Conservation (phyloP, 2,797 vertebrate genomes). For the Acanthornis magna region DNA sequence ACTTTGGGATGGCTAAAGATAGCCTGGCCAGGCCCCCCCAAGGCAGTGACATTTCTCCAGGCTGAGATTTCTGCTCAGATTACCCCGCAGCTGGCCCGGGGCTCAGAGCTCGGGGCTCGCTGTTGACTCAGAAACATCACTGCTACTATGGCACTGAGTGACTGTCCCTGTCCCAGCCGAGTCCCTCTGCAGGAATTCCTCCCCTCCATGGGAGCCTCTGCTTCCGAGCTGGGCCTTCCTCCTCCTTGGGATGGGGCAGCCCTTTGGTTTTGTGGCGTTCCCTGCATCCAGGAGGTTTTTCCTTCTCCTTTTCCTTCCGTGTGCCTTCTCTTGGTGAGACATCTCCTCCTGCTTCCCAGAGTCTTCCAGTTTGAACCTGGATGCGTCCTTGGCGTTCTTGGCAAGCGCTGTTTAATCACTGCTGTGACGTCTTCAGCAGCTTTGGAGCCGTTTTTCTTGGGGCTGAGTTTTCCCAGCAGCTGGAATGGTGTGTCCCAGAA, state of each 20-base stretch:
- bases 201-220: neutral
- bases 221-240: neutral
- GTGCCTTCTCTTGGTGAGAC: neutral
- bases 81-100: conserved; percentile 33
- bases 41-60: neutral
- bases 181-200: neutral
- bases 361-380: neutral
- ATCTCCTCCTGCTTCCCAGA: neutral
- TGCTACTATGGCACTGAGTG: conserved; percentile 24
- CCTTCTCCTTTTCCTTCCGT: neutral
- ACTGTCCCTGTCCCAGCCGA: neutral
- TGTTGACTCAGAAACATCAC: conserved; percentile 36
- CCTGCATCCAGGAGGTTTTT: neutral
- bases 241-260: neutral
- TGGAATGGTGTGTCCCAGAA: neutral
- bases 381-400: neutral
- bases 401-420: neutral
- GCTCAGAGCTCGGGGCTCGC: neutral
- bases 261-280: neutral
- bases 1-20: conserved; percentile 24
- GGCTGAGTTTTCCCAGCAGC: conserved; percentile 26
- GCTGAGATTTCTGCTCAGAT: neutral
- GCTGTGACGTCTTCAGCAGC: neutral
- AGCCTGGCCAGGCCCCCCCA: neutral
- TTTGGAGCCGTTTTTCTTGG: neutral